These are phyloP conservation scores for Girardia tigrina DNA, from an alignment of 2,888 invertebrate species.

Conservation along the genomic window DNA sequence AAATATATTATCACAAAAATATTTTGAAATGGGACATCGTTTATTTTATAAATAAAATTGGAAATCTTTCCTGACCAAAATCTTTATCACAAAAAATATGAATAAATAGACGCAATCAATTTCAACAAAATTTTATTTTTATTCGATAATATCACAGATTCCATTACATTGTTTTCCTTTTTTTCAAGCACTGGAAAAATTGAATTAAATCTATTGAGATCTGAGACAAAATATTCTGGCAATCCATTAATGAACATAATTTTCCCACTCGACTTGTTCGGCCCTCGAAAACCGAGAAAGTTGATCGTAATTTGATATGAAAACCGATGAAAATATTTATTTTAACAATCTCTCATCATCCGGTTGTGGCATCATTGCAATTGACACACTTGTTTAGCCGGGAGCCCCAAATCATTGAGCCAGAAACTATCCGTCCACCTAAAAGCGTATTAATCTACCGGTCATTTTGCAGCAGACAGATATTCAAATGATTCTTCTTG, in stretches of 20 bases:
- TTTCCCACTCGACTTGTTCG: background rate
- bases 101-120: too few relatives aligned
- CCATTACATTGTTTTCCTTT: too few relatives aligned
- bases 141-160: too few relatives aligned
- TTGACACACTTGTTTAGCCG: slow-evolving; percentile 23
- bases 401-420: slow-evolving; percentile 19
- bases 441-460: slow-evolving; percentile 14
- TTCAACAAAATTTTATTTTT: too few relatives aligned
- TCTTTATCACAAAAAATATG: too few relatives aligned
- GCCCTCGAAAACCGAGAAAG: background rate
- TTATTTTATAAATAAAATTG: too few relatives aligned
- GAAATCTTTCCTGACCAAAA: too few relatives aligned
- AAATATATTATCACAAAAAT: too few relatives aligned
- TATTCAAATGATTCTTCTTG: background rate
- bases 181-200: too few relatives aligned
- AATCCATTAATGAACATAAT: slow-evolving; percentile 1
- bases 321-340: slow-evolving; percentile 1
- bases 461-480: slow-evolving; percentile 16
- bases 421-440: background rate
- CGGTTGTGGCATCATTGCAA: slow-evolving; percentile 7
- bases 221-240: background rate
- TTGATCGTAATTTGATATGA: slow-evolving; percentile 18
- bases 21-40: too few relatives aligned
- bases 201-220: background rate
- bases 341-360: slow-evolving; percentile 13